phyloP scores from a whole-genome alignment of 2,113 vertebrate species.

The Egretta garzetta region DNA sequence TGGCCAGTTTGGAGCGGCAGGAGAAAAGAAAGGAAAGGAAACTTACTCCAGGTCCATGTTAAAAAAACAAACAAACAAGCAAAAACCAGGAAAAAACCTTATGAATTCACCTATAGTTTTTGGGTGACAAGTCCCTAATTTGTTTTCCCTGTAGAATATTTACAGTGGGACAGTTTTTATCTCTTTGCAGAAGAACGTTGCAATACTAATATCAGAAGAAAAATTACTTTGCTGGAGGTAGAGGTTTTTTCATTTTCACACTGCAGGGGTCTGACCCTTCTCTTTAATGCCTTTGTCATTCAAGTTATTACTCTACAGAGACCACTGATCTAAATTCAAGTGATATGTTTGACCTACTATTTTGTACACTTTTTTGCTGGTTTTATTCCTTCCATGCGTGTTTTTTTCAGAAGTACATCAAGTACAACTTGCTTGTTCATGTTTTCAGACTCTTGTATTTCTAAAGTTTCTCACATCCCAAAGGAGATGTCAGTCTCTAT shows the following conservation, averaged over 20 bases:
- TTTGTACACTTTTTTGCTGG: background rate
- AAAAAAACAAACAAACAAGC: background rate
- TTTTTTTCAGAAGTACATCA: background rate
- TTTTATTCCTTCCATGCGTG: background rate
- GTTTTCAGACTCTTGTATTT: background rate
- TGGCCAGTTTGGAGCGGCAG: background rate
- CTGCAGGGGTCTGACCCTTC: background rate
- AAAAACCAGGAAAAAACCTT: background rate
- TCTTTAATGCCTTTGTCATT: background rate
- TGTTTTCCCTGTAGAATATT: background rate
- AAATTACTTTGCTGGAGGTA: background rate
- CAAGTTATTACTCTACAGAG: background rate
- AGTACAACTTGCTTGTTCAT: background rate
- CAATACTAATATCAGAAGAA: background rate
- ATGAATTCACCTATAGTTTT: background rate
- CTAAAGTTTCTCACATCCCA: background rate
- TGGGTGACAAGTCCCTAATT: background rate
- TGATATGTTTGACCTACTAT: background rate
- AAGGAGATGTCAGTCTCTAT: background rate
- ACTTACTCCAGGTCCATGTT: background rate
- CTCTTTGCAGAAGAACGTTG: background rate
- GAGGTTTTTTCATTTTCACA: background rate
- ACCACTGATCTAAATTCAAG: background rate
- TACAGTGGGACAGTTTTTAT: background rate
- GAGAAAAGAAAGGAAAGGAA: background rate